These are phyloP conservation scores for Gastracanthus pulcherrimus DNA, from an alignment of 2,888 invertebrate species.

Conservation along the genomic window DNA sequence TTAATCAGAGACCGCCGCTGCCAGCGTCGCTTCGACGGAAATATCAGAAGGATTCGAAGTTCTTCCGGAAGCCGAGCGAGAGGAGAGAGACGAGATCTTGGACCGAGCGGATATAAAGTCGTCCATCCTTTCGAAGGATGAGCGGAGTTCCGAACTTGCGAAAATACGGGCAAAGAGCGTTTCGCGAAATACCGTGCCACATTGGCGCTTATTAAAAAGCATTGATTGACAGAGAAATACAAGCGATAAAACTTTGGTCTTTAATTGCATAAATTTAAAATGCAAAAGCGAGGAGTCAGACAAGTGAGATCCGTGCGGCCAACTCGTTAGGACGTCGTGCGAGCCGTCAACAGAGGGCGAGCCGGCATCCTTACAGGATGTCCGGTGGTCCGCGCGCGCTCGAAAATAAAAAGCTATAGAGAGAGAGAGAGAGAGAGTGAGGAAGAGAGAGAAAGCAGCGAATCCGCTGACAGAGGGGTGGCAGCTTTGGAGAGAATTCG, in stretches of 20 bases:
- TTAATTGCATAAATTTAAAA: neutral
- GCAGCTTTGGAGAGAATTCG: neutral
- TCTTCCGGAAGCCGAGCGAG: slow-evolving; percentile 56
- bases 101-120: slow-evolving; percentile 39
- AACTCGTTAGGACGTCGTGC: neutral
- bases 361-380: slow-evolving; percentile 4
- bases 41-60: slow-evolving; percentile 70
- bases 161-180: neutral
- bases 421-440: neutral
- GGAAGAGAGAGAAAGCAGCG: neutral
- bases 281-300: neutral
- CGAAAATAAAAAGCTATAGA: neutral
- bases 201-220: slow-evolving; percentile 27
- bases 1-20: slow-evolving; percentile 72
- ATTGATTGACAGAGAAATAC: neutral
- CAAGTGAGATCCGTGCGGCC: neutral
- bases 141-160: neutral
- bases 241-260: neutral
- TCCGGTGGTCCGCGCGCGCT: neutral
- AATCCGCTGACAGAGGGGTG: neutral
- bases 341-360: neutral
- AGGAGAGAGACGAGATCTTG: slow-evolving; percentile 11
- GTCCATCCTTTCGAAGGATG: slow-evolving; percentile 36
- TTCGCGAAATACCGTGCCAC: slow-evolving; percentile 45
- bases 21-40: slow-evolving; percentile 65